Base-by-base conservation (phyloP, 2,888 invertebrate species). In the Parasteatoda lunata region DNA sequence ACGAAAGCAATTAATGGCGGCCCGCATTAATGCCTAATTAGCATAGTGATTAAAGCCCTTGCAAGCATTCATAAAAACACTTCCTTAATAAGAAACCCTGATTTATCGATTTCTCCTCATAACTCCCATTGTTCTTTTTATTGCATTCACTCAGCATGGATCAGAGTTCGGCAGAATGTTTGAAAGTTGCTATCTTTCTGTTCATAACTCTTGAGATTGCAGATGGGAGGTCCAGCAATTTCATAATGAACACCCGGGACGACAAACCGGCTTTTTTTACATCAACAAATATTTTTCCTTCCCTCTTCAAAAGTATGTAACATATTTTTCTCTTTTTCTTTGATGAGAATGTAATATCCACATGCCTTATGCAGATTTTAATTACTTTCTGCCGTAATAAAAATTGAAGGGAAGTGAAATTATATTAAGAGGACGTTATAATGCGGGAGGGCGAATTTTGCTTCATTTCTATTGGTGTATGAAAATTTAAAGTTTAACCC, bases 191-290 rank as follows among this genome's bases (percentile, higher is more conserved):
- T n/a, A 30, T 13, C 48, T 64, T 64, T 70, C n/a, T 45, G 11
- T 13, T 51, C 77, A 66, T 30, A 51, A 65, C 15, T 66, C 66
- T 51, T 66, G 48, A 4, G 65, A 66, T 30, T 30, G 5, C 66
- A 8, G 51, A 15, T 77, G 77, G 59, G 77, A 51, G 77, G 77
- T 77, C 77, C n/a, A 13, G 49, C 30, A 51, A 77, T 49, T 66
- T 66, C 49, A 51, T 15, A 54, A 66, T 48, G 77, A 30, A 51
- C 77, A 65, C 77, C 77, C 30, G 77, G n/a, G 66, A 77, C 66
- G 77, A 13, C 30, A 51, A 77, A 77, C 77, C 77, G 66, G 77
- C 59, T 75, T 75, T n/a, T 64, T 47, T 5, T 30, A 4, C 49
- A 59, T 54, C 11, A 54, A 54, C 9, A 59, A 59, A 54, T 4